Evolutionary conservation across 2,888 invertebrate genomes (phyloP).

Genomic region (Nowickia ferox): DNA sequence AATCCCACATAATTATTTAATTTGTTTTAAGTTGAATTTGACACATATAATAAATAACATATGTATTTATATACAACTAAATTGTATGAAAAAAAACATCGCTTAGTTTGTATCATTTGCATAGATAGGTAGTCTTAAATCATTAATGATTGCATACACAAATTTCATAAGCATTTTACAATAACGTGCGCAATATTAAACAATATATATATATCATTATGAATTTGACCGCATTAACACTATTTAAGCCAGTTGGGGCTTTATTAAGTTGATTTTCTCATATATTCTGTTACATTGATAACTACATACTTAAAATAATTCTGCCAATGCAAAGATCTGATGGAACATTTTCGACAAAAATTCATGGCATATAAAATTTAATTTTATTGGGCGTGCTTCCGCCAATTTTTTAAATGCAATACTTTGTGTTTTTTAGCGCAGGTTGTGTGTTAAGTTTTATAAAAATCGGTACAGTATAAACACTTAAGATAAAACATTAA

Average conservation of each 20-base stretch:
- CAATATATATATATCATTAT: slow-evolving; percentile 50
- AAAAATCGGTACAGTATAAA: no score
- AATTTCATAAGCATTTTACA: background rate
- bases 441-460: no score
- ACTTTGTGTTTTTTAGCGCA: no score
- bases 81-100: slow-evolving; percentile 20
- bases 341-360: no score
- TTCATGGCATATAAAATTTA: no score
- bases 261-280: no score
- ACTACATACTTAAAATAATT: no score
- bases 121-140: background rate
- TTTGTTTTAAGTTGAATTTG: slow-evolving; percentile 63
- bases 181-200: background rate
- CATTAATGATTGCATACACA: slow-evolving; percentile 6
- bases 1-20: slow-evolving; percentile 69
- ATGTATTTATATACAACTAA: background rate
- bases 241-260: background rate
- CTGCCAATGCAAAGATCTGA: no score
- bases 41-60: slow-evolving; percentile 56
- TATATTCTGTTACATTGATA: no score
- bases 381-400: no score
- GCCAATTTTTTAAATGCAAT: no score
- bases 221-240: slow-evolving; percentile 53
- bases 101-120: slow-evolving; percentile 12
- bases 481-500: no score